phyloP scores from a whole-genome alignment of 2,888 invertebrate species.

The Drosophila antonietae region DNA sequence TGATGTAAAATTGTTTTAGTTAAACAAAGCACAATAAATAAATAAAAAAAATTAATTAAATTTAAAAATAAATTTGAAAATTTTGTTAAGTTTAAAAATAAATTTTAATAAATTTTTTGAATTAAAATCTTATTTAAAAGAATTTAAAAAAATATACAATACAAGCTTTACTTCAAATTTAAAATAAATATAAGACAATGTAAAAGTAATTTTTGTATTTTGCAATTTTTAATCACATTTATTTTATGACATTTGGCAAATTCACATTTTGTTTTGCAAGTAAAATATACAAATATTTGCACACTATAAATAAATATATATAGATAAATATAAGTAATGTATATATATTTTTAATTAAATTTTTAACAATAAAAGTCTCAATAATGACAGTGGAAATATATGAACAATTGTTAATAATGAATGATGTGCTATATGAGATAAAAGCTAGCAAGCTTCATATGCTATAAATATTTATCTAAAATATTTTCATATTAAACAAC shows the following conservation, averaged over 20 bases:
- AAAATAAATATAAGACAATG: too few species aligned
- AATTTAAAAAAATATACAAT: too few species aligned
- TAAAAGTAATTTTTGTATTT: not conserved
- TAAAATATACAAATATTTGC: not conserved
- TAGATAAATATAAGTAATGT: not conserved
- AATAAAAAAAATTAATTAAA: too few species aligned
- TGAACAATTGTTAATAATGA: not conserved
- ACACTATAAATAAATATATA: not conserved
- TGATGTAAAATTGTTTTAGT: too few species aligned
- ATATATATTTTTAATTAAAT: not conserved
- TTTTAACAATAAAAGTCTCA: not conserved
- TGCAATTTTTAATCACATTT: not conserved
- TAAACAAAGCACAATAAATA: too few species aligned
- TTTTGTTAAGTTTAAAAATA: too few species aligned
- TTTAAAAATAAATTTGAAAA: too few species aligned
- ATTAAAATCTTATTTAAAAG: too few species aligned
- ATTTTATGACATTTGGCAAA: not conserved
- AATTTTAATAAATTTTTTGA: too few species aligned
- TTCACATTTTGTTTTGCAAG: not conserved
- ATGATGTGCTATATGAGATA: not conserved
- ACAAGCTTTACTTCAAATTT: too few species aligned
- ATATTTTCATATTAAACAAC: too few species aligned
- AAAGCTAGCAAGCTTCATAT: not conserved
- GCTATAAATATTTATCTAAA: not conserved
- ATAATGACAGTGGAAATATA: not conserved